phyloP scores from a whole-genome alignment of 1,140 invertebrate genomes.

The Pomacea maculata region DNA sequence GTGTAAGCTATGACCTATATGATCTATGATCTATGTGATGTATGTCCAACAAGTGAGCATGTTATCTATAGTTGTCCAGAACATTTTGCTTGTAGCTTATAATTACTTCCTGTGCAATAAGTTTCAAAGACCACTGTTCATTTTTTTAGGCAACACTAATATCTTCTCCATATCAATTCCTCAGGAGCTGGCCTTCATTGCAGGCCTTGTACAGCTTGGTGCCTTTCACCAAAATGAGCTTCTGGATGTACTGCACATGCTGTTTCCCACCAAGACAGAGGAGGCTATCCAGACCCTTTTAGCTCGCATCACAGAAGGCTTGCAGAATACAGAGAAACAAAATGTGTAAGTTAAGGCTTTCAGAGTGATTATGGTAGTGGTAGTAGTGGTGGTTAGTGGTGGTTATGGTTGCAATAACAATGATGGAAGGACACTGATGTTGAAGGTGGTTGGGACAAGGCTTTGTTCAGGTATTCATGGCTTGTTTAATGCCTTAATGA shows the following conservation, averaged over 20 bases:
- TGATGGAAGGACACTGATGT: not conserved
- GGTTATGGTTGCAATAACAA: not conserved
- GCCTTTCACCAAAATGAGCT: slow-evolving; percentile 46
- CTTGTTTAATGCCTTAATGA: not conserved
- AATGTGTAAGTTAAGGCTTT: not conserved
- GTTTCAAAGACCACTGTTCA: not conserved
- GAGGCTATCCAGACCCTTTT: slow-evolving; percentile 43
- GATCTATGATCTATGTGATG: no score
- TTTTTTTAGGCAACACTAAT: not conserved
- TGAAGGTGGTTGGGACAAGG: no score
- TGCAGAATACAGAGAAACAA: slow-evolving; percentile 6
- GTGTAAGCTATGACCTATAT: no score
- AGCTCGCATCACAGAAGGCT: slow-evolving; percentile 32
- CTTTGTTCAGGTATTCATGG: not conserved
- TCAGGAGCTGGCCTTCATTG: slow-evolving; percentile 54
- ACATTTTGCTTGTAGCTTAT: not conserved
- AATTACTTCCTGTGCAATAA: not conserved
- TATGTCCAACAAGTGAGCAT: no score
- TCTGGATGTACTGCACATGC: slow-evolving; percentile 44
- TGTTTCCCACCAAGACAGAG: slow-evolving; percentile 48
- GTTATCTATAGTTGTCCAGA: no score
- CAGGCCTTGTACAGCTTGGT: slow-evolving; percentile 49
- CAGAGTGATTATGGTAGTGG: not conserved
- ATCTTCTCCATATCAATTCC: not conserved
- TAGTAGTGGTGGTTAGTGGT: not conserved